Conservation (phyloP, 2,113 vertebrate species). For the Trichomycterus rosablanca region DNA sequence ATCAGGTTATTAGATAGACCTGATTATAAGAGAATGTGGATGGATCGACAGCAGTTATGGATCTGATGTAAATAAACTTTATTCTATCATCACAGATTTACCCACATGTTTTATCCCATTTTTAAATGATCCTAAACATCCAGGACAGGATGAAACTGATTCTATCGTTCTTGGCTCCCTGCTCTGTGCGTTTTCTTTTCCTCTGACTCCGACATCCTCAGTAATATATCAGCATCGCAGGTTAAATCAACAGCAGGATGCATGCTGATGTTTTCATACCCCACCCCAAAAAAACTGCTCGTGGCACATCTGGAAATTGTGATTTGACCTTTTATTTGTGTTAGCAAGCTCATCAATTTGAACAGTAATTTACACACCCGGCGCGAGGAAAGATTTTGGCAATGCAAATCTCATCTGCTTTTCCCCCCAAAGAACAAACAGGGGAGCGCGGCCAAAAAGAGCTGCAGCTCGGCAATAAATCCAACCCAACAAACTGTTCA, state of each 20-base stretch:
- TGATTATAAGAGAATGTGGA: no score
- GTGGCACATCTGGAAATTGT: conserved; percentile 69
- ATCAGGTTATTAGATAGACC: no score
- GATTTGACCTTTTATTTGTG: conserved; percentile 71
- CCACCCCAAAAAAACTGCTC: conserved; percentile 18
- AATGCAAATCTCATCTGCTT: conserved; percentile 66
- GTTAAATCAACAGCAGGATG: conserved; percentile 25
- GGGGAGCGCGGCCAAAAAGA: conserved; percentile 55
- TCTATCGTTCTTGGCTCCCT: not conserved
- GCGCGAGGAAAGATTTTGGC: conserved; percentile 65
- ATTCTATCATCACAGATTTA: no score
- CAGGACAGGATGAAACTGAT: not conserved
- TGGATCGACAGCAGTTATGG: no score
- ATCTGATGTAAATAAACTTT: no score
- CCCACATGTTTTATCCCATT: no score
- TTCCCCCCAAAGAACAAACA: conserved; percentile 57
- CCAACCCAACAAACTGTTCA: conserved; percentile 48
- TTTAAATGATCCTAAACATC: no score
- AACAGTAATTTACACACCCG: conserved; percentile 69
- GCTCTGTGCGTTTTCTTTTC: not conserved
- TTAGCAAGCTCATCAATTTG: conserved; percentile 68
- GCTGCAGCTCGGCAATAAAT: conserved; percentile 58
- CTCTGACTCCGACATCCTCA: not conserved
- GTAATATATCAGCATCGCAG: conserved; percentile 19
- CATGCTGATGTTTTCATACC: not conserved